Evolutionary conservation across 2,113 vertebrate species (phyloP), one percentile per base, ranked within the genome.

Genomic region (Apaloderma vittatum): DNA sequence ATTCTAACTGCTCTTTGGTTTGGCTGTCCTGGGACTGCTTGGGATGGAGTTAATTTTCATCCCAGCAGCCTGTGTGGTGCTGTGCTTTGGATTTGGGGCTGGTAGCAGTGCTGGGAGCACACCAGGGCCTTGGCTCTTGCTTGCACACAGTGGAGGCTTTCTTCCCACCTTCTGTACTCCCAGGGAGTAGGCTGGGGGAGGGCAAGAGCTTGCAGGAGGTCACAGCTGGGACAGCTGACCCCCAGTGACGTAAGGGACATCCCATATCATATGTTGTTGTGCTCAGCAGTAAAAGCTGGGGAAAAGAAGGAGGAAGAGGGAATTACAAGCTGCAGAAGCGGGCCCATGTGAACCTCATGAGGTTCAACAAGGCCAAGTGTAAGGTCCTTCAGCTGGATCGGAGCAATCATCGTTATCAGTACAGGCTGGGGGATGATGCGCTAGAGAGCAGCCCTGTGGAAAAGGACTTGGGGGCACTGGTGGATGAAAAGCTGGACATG

Each of bases 231-330:
- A 57, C n/a, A 43, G 29, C 13, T 68, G 59, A 52, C 24, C 12
- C 6, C 23, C 19, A 14, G 36, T 66, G 27, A 26, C 43, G 37
- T 24, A 62, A 63, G 20, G 11, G 34, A 26, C 74, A 17, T 63
- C 23, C 73, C 32, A 16, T 36, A 13, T 5, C 0, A 0, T 24
- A 4, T 71, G 54, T 14, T 9, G 2, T 5, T 14, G 6, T 67
- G 51, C 51, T 72, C 61, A 91, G 32, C 59, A 46, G 18, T 46
- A 62, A 40, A 40, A 40, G 40, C 40, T 40, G 40, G 40, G 40
- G 40, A 12, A 40, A 40, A 40, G 36, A 65, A 51, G 24, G 24
- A 78, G n/a, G 21, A 90, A 86, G 12, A 15, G 15, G 7, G 6
- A 15, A 40, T 54, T 40, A 40, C 40, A 40, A 40, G 12, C 40